Evolutionary conservation across 2,888 invertebrate species (phyloP).

Genomic region (Cryptus viduatorius): DNA sequence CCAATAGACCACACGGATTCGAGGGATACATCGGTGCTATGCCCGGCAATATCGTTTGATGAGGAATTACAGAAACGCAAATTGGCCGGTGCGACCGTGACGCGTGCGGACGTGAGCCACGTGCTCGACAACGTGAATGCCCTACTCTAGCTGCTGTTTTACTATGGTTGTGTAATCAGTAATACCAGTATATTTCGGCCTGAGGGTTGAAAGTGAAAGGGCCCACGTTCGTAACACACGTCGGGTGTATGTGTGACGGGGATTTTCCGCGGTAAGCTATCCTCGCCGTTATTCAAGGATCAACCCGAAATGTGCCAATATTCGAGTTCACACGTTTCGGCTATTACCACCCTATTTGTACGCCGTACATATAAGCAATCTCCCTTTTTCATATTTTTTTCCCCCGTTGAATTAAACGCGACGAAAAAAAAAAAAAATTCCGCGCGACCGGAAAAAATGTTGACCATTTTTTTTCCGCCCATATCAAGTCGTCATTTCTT

Average conservation of each 20-base stretch:
- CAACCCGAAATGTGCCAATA: slow-evolving; percentile 59
- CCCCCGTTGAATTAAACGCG: neutral
- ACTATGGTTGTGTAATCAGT: slow-evolving; percentile 83
- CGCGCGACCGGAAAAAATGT: neutral
- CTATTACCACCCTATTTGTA: slow-evolving; percentile 52
- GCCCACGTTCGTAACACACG: slow-evolving; percentile 21
- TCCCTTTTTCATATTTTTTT: neutral
- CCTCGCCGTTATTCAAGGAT: slow-evolving; percentile 57
- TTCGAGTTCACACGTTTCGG: slow-evolving; percentile 56
- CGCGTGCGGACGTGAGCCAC: slow-evolving; percentile 83
- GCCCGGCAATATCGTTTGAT: slow-evolving; percentile 71
- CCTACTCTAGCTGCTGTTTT: slow-evolving; percentile 49
- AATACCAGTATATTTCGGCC: slow-evolving; percentile 80
- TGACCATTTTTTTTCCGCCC: neutral
- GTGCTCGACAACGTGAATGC: slow-evolving; percentile 75
- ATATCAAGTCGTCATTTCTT: neutral
- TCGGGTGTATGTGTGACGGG: slow-evolving; percentile 40
- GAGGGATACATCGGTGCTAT: slow-evolving; percentile 16
- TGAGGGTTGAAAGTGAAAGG: slow-evolving; percentile 77
- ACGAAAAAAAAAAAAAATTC: neutral
- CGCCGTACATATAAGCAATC: neutral
- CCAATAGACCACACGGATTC: neutral
- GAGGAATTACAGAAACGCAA: slow-evolving; percentile 81
- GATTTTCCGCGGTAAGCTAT: slow-evolving; percentile 62
- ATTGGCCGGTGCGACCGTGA: slow-evolving; percentile 84